Percentiles rank a stretch among this genome's conserved stretches.
These are phyloP conservation scores for Andrena trimmerana DNA, from an alignment of 2,888 invertebrate genomes.

Conservation along the genomic window DNA sequence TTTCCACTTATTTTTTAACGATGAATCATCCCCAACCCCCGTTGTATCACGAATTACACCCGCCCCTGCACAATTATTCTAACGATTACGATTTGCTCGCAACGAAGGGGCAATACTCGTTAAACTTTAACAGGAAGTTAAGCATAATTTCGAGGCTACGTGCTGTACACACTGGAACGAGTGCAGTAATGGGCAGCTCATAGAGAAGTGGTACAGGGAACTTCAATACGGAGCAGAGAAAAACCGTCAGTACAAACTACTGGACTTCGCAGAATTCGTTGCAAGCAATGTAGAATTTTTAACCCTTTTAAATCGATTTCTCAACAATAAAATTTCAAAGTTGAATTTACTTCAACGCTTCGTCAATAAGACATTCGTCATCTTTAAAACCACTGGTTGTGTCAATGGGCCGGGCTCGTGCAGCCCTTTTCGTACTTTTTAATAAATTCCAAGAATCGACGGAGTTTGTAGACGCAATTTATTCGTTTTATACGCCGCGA, in stretches of 20 bases:
- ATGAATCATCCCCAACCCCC: not conserved
- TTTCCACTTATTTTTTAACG: constrained; percentile 7
- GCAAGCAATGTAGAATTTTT: not conserved
- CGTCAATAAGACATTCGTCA: not conserved
- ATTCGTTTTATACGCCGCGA: not conserved
- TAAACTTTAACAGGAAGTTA: constrained; percentile 2
- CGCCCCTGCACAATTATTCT: not conserved
- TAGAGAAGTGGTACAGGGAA: not conserved
- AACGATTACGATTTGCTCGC: not conserved
- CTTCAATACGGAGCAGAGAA: not conserved
- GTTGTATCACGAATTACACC: not conserved
- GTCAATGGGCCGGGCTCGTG: not conserved
- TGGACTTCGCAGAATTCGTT: not conserved
- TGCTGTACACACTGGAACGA: not conserved
- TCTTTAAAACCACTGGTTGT: not conserved
- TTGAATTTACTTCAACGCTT: not conserved
- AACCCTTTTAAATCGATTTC: not conserved
- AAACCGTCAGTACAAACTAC: not conserved
- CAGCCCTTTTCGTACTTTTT: not conserved
- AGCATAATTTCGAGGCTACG: not conserved
- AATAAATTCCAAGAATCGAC: not conserved
- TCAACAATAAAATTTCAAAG: not conserved
- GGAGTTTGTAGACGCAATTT: not conserved
- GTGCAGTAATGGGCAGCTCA: not conserved
- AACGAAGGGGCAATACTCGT: constrained; percentile 3